Evolutionary conservation across 2,113 vertebrate genomes (phyloP).

Genomic region (Ranitomeya variabilis): DNA sequence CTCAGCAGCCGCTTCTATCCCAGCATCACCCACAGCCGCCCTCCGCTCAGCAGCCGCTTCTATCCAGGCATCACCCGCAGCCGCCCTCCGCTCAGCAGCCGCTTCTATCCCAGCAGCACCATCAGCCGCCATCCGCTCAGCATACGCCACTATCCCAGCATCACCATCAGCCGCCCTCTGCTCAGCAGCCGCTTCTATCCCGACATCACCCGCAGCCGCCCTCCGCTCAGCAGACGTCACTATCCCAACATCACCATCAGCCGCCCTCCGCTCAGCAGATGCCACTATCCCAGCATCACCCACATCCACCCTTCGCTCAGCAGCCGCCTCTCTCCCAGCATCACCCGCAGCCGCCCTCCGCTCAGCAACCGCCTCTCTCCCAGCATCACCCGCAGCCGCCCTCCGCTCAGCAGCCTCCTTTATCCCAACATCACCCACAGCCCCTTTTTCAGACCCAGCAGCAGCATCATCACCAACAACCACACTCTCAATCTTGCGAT

Average conservation of each 20-base stretch:
- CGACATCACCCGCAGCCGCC: conserved; percentile 58
- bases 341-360: conserved; percentile 62
- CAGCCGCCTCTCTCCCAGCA: conserved; percentile 38
- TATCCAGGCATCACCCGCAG: background rate
- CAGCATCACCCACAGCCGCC: conserved; percentile 62
- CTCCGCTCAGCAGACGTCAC: conserved; percentile 52
- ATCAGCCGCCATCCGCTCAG: conserved; percentile 61
- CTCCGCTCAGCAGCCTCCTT: background rate
- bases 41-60: background rate
- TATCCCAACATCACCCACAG: background rate
- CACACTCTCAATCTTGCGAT: conserved; percentile 60
- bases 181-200: conserved; percentile 58
- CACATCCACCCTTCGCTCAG: conserved; percentile 63
- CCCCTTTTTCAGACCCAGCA: conserved; percentile 59
- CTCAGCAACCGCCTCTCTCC: conserved; percentile 39
- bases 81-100: conserved; percentile 40
- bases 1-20: conserved; percentile 51
- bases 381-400: conserved; percentile 43
- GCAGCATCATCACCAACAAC: conserved; percentile 54
- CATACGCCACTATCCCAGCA: background rate
- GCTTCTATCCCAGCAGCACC: conserved; percentile 21
- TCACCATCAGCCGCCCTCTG: background rate
- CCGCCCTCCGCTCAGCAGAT: background rate
- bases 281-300: background rate
- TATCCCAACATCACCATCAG: conserved; percentile 36